These are phyloP conservation scores for Paralvinella palmiformis DNA, from an alignment of 1,140 invertebrate species.

Conservation along the genomic window DNA sequence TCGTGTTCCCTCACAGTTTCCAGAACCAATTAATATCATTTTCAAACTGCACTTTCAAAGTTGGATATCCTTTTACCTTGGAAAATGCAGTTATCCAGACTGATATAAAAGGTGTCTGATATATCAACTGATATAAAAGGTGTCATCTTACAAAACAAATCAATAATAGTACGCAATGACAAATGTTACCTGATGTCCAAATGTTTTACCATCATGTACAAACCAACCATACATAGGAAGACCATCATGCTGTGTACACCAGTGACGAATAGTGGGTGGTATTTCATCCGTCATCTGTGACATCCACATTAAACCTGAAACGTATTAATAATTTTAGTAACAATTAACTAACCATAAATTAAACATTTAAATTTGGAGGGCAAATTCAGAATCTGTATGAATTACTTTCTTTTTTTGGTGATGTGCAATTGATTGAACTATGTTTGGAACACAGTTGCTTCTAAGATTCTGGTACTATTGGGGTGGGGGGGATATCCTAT, in stretches of 20 bases:
- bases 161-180: neutral
- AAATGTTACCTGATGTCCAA: slow-evolving; percentile 60
- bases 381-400: neutral
- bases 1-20: too few relatives aligned
- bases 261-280: slow-evolving; percentile 63
- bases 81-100: neutral
- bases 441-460: neutral
- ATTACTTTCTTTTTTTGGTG: neutral
- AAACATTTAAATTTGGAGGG: neutral
- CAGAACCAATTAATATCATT: neutral
- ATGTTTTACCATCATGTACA: slow-evolving; percentile 83
- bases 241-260: slow-evolving; percentile 85
- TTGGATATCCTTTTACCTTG: neutral
- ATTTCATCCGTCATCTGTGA: slow-evolving; percentile 53
- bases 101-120: too few relatives aligned
- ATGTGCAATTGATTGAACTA: neutral
- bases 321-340: neutral
- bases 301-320: slow-evolving; percentile 82
- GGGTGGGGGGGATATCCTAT: too few relatives aligned
- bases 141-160: neutral
- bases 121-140: too few relatives aligned
- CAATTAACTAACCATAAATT: neutral
- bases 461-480: too few relatives aligned
- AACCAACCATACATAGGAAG: slow-evolving; percentile 78
- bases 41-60: neutral